A percentile compares a stretch with the other conserved stretches of the same genome.
Evolutionary conservation across 2,888 invertebrate genomes (phyloP).

Genomic region (Leptarthrus brevirostris): DNA sequence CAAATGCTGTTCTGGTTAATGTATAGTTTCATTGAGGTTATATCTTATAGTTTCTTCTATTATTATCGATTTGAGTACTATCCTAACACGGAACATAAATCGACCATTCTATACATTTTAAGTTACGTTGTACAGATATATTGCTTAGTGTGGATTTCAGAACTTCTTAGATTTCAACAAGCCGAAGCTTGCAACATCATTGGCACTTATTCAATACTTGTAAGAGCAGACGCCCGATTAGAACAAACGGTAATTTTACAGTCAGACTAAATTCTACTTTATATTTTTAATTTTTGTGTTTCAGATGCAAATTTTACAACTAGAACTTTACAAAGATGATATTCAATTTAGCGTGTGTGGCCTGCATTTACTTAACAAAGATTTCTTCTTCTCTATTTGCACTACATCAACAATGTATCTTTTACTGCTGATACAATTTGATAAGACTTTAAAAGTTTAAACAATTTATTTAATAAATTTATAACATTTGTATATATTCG

Average conservation of each 20-base stretch:
- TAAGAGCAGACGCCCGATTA: neutral
- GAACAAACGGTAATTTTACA: slow-evolving; percentile 37
- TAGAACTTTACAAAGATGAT: neutral
- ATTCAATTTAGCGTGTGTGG: slow-evolving; percentile 22
- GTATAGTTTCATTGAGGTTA: slow-evolving; percentile 11
- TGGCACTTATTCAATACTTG: neutral
- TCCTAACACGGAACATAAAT: neutral
- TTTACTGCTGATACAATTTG: slow-evolving; percentile 40
- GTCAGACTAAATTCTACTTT: too few relatives aligned
- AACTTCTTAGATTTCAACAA: neutral
- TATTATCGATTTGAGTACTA: neutral
- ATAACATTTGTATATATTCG: too few relatives aligned
- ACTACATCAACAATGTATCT: slow-evolving; percentile 15
- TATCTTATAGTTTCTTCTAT: slow-evolving; percentile 7
- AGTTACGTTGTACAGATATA: slow-evolving; percentile 1
- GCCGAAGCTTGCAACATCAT: neutral
- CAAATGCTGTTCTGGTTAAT: slow-evolving; percentile 23
- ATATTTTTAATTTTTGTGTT: neutral
- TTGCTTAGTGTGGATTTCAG: slow-evolving; percentile 16
- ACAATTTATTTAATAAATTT: too few relatives aligned
- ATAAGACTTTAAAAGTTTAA: slow-evolving; percentile 16
- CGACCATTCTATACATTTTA: neutral
- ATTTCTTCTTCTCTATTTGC: slow-evolving; percentile 28
- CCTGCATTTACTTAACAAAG: neutral
- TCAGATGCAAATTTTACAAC: slow-evolving; percentile 9